Base-by-base conservation (phyloP, 2,888 invertebrate genomes). In the Himalopsyche tibetana region DNA sequence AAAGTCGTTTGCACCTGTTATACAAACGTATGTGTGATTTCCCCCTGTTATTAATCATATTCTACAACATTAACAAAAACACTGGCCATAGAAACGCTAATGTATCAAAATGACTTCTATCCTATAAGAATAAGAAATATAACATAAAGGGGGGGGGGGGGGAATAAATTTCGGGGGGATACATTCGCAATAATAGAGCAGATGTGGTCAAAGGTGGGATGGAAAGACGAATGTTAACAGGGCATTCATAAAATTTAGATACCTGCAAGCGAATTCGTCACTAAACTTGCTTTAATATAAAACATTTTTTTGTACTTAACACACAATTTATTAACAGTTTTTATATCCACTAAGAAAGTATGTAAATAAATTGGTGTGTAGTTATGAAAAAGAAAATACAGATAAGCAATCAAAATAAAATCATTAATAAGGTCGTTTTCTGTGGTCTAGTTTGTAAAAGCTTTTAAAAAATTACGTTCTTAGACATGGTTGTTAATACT, bases 71-170 rank as follows among this genome's bases (percentile, higher is more conserved):
- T 74, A 74, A 74, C 74, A 74, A 74, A 74, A 74, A 74, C 12
- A 36, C 74, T 12, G 9, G 74, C 74, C 74, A 74, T 74, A 82
- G 80, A 42, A 82, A 79, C 84, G 84, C 74, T 82, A 84, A 86
- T 88, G 86, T 86, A 86, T 88, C 88, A 88, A 86, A 88, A 85
- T 88, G 87, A 87, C 86, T 84, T 79, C 82, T 74, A 74, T 74
- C 74, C 74, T 38, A 74, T 74, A 74, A 74, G 74, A 74, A 74
- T 74, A 74, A 74, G 74, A 74, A 74, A 74, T 74, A 74, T 74
- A 55, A 63, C 82, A 55, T 38, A 81, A 15, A 28, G 82, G 51
- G 82, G 55, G 45, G 82, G 55, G 45, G 55, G 51, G 51, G 55
- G 82, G 36, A 82, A 55, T 40, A 74, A 28, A 38, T 74, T 85